phyloP scores from a whole-genome alignment of 2,888 invertebrate genomes.

The Parelbella ahira region DNA sequence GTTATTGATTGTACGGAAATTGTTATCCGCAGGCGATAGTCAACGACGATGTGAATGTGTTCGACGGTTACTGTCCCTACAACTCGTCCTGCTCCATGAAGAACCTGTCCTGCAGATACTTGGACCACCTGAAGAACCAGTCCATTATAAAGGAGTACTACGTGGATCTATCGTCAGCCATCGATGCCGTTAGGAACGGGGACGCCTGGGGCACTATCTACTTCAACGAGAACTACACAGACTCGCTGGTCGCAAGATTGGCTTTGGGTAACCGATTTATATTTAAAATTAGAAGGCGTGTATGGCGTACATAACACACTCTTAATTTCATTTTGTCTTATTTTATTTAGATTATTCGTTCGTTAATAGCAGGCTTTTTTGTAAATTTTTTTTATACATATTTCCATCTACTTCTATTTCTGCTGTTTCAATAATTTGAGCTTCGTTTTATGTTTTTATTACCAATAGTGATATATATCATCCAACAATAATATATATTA shows the following conservation, averaged over 20 bases:
- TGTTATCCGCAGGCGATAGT: conserved; percentile 67
- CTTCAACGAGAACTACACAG: conserved; percentile 94
- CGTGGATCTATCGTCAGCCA: conserved; percentile 83
- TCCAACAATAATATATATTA: too few species aligned
- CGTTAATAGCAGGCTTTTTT: too few species aligned
- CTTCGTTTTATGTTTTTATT: too few species aligned
- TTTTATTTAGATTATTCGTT: too few species aligned
- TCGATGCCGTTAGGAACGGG: conserved; percentile 86
- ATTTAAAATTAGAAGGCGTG: too few species aligned
- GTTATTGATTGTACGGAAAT: too few species aligned
- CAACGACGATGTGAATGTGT: conserved; percentile 64
- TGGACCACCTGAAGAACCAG: conserved; percentile 85
- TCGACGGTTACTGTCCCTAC: conserved; percentile 75
- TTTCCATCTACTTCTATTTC: too few species aligned
- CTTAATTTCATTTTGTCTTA: too few species aligned
- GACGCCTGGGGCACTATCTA: conserved; percentile 94
- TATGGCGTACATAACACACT: too few species aligned
- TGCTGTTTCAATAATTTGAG: too few species aligned
- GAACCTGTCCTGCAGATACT: conserved; percentile 89
- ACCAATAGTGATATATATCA: too few species aligned
- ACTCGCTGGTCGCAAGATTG: conserved; percentile 90
- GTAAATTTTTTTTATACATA: too few species aligned
- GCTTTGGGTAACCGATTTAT: conserved; percentile 86
- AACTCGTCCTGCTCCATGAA: conserved; percentile 84
- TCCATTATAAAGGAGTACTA: conserved; percentile 86